Evolutionary conservation across 2,888 invertebrate species (phyloP), one percentile per base, ranked within the genome.

Genomic region (Sisyra nigra): DNA sequence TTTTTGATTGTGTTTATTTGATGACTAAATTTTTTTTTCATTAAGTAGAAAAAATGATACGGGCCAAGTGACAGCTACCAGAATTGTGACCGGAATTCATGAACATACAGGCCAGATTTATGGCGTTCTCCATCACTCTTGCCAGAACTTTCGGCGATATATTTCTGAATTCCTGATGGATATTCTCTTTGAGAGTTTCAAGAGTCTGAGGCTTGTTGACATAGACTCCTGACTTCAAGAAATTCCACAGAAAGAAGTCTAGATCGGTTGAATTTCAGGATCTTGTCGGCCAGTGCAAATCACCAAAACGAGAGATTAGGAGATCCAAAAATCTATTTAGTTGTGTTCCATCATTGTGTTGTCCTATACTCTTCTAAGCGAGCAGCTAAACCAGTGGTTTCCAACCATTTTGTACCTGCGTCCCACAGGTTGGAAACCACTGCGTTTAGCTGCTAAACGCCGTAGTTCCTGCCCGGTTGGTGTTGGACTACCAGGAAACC

Each of bases 91-190:
- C n/a, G n/a, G 11, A 7, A 45, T 45, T 7, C 10, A 10, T 30
- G 31, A 8, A 8, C 31, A 10, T 11, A 9, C n/a, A 9, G n/a
- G 8, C 13, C 8, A 8, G n/a, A 9, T n/a, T n/a, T n/a, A n/a
- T n/a, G n/a, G n/a, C n/a, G n/a, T n/a, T 10, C n/a, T 38, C 10
- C 44, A 8, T 33, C 11, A 33, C 9, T 47, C 43, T 42, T 40
- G 41, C 47, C 40, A 50, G 45, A 50, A 48, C 47, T 49, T 52
- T 45, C 24, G 49, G 50, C 45, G 47, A 47, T 45, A 48, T 44
- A 9, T 51, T 50, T 46, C 43, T 37, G 34, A 34, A 42, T 46
- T 52, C 47, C 9, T 33, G 33, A 6, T 14, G 33, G 9, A 33
- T 33, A 33, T 33, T 33, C 46, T 50, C 41, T 44, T 52, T 7